Conservation (phyloP, 2,888 invertebrate genomes). For the Sceliomorpha sp. region DNA sequence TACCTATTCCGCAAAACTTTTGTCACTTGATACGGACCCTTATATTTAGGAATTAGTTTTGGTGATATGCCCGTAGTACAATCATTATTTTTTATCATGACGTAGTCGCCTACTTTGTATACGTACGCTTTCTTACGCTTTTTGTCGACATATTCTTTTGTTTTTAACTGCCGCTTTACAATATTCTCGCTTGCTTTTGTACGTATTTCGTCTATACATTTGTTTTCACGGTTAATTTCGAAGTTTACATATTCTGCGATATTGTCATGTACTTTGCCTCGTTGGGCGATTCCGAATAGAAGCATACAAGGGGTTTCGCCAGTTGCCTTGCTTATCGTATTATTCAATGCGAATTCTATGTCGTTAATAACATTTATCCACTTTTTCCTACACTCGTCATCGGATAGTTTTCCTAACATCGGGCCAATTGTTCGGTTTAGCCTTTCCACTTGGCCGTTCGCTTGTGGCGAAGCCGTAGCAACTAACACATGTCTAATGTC, state of each 20-base stretch:
- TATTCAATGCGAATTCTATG: constrained; percentile 46
- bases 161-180: not conserved
- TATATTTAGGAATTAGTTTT: constrained; percentile 55
- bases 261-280: constrained; percentile 28
- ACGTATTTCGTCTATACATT: constrained; percentile 29
- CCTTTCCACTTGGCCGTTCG: constrained; percentile 56
- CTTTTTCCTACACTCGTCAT: constrained; percentile 17
- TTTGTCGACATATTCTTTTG: constrained; percentile 10
- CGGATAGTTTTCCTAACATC: constrained; percentile 29
- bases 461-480: constrained; percentile 49
- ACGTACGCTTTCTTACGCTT: constrained; percentile 17
- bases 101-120: constrained; percentile 41
- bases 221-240: constrained; percentile 17
- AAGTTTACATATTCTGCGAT: not conserved
- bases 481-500: constrained; percentile 24
- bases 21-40: constrained; percentile 53
- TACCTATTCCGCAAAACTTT: constrained; percentile 55
- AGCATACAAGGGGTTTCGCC: constrained; percentile 60
- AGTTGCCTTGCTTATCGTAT: constrained; percentile 54
- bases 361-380: constrained; percentile 35
- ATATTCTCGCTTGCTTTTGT: constrained; percentile 3
- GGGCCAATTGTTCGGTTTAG: constrained; percentile 29
- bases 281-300: constrained; percentile 60
- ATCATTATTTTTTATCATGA: constrained; percentile 32
- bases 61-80: constrained; percentile 39